Conservation (phyloP, 2,888 invertebrate species). For the Agriopis leucophaearia region DNA sequence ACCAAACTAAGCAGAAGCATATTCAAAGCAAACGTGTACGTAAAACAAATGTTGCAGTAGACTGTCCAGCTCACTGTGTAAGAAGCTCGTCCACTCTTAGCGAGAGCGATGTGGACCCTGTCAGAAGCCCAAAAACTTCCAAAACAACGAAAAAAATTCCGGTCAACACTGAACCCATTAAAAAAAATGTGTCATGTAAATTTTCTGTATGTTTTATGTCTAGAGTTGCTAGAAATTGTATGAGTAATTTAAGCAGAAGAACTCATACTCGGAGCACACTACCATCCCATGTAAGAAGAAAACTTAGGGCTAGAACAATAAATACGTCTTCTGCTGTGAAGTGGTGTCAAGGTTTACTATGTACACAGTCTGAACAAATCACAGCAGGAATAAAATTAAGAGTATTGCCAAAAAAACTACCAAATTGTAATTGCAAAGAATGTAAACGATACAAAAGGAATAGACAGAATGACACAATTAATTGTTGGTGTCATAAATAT, state of each 20-base stretch:
- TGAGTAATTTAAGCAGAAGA: neutral
- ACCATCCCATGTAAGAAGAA: neutral
- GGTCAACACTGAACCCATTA: neutral
- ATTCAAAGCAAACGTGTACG: neutral
- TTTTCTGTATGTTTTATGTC: neutral
- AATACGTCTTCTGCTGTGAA: constrained; percentile 27
- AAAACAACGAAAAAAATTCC: neutral
- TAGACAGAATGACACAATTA: neutral
- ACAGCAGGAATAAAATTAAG: constrained; percentile 11
- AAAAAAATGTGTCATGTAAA: neutral
- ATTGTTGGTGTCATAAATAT: constrained; percentile 4
- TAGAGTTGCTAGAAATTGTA: neutral
- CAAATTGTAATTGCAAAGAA: constrained; percentile 2
- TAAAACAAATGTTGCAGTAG: neutral
- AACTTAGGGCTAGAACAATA: constrained; percentile 11
- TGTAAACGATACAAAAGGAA: neutral
- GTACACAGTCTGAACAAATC: constrained; percentile 12
- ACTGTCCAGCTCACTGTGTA: neutral
- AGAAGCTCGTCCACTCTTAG: neutral
- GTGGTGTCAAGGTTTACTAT: constrained; percentile 19
- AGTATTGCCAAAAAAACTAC: constrained; percentile 15
- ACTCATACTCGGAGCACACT: neutral
- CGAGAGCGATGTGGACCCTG: neutral
- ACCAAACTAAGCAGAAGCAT: neutral
- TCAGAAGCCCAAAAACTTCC: neutral